phyloP scores from a whole-genome alignment of 2,888 invertebrate species.

The Epistrophe grossulariae region DNA sequence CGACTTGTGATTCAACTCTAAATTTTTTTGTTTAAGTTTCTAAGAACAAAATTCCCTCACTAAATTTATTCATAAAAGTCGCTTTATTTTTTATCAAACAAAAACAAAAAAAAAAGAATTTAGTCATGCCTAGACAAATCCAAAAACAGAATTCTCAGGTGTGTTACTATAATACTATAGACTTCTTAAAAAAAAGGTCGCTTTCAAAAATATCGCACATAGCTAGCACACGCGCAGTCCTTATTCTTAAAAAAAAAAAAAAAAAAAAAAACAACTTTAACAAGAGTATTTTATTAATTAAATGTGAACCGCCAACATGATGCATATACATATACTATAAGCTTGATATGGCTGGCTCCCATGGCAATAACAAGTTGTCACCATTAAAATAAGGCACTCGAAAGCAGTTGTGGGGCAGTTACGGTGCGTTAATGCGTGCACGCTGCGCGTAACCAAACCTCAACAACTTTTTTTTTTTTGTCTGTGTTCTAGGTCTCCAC shows the following conservation, averaged over 20 bases:
- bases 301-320: constrained; percentile 30
- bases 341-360: constrained; percentile 41
- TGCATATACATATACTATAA: constrained; percentile 12
- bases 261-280: background rate
- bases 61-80: constrained; percentile 41
- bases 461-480: constrained; percentile 23
- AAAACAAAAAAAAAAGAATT: background rate
- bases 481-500: constrained; percentile 6
- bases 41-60: constrained; percentile 1
- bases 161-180: constrained; percentile 24
- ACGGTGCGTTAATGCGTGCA: constrained; percentile 66
- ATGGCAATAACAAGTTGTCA: constrained; percentile 71
- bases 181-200: constrained; percentile 37
- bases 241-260: constrained; percentile 25
- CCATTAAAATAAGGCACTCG: constrained; percentile 59
- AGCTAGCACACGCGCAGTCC: constrained; percentile 64
- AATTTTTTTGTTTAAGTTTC: background rate
- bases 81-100: background rate
- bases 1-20: constrained; percentile 14
- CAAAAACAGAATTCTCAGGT: constrained; percentile 65
- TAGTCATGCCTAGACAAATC: background rate
- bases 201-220: constrained; percentile 56
- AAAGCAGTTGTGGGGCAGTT: constrained; percentile 64
- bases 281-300: constrained; percentile 60
- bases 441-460: constrained; percentile 14